Evolutionary conservation across 2,888 invertebrate genomes (phyloP).

Genomic region (Cryptosula pallasiana): DNA sequence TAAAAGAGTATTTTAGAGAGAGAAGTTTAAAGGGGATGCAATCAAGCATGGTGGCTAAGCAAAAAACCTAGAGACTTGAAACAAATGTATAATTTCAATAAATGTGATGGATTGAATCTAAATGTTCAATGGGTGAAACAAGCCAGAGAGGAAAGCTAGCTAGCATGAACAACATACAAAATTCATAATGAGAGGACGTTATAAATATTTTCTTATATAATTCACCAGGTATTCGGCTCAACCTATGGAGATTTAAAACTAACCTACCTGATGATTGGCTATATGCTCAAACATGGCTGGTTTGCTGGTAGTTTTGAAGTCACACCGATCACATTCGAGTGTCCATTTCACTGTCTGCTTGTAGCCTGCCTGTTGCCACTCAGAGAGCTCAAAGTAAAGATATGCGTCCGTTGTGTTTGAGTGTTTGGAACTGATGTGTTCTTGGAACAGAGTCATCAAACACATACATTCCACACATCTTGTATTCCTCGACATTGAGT

Average conservation of each 20-base stretch:
- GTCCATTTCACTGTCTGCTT: constrained; percentile 9
- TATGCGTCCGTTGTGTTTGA: background rate
- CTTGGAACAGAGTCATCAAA: constrained; percentile 14
- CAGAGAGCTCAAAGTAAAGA: constrained; percentile 7
- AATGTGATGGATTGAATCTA: no score
- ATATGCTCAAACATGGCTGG: constrained; percentile 8
- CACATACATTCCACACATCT: constrained; percentile 18
- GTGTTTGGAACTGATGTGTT: constrained; percentile 17
- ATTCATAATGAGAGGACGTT: no score
- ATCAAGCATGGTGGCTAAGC: no score
- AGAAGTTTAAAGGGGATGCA: no score
- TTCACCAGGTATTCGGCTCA: no score
- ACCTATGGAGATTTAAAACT: background rate
- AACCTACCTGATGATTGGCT: constrained; percentile 12
- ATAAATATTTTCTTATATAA: no score
- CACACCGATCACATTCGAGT: constrained; percentile 17
- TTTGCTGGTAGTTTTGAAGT: constrained; percentile 8
- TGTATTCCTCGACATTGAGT: background rate
- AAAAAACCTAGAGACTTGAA: no score
- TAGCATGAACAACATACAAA: no score
- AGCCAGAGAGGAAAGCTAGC: no score
- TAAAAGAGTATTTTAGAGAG: no score
- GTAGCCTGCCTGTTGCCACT: constrained; percentile 21
- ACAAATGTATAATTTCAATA: no score
- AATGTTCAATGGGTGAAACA: no score